Evolutionary conservation across 2,888 invertebrate genomes (phyloP).

Genomic region (Hyalella azteca): DNA sequence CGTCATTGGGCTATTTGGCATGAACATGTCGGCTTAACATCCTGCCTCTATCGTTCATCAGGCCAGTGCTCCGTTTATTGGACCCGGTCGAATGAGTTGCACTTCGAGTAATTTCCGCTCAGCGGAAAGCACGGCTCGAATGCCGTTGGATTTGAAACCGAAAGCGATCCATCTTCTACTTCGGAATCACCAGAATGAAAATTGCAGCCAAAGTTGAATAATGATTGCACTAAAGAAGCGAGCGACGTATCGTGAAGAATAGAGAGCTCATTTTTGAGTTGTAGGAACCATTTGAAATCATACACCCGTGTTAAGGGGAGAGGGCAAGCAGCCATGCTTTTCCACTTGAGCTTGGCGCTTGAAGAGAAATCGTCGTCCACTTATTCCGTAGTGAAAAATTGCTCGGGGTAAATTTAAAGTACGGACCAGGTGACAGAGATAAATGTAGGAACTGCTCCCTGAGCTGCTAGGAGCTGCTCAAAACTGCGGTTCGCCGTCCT

Average conservation of each 20-base stretch:
- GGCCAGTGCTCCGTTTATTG: too few species aligned
- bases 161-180: background rate
- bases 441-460: background rate
- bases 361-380: background rate
- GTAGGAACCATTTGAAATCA: background rate
- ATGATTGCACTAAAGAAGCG: background rate
- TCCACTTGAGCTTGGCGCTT: background rate
- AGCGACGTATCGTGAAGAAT: background rate
- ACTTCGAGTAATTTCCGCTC: too few species aligned
- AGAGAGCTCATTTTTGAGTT: background rate
- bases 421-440: conserved; percentile 8
- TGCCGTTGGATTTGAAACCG: background rate
- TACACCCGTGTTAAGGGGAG: background rate
- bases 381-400: conserved; percentile 12
- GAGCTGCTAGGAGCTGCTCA: background rate
- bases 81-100: too few species aligned
- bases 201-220: background rate
- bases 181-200: background rate
- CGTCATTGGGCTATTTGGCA: too few species aligned
- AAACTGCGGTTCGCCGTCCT: too few species aligned
- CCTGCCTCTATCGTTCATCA: too few species aligned
- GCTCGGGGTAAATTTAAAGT: conserved; percentile 4
- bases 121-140: too few species aligned
- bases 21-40: too few species aligned
- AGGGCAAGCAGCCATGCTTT: background rate